Base-by-base conservation (phyloP, 2,113 vertebrate species). In the Lasiurus cinereus region DNA sequence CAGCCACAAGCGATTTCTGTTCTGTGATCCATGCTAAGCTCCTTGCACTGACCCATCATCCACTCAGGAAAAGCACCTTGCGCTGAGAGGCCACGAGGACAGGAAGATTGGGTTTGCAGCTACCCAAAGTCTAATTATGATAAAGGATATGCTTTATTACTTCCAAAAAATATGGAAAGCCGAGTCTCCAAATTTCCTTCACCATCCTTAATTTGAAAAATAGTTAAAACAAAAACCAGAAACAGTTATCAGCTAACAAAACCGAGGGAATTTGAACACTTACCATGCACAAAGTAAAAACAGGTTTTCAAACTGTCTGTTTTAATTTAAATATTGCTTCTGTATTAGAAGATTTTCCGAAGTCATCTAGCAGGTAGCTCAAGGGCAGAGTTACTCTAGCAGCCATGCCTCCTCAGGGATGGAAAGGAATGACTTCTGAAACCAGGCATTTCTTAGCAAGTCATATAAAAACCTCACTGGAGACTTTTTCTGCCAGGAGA, bases 401-500 rank as follows among this genome's bases (percentile, higher is more conserved):
- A 96, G 91, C 64, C 89, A 54, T 1, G 0, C 1, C 2, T 6
- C 83, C 78, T 43, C 64, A 9, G 67, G 94, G 91, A 96, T 36
- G 36, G 24, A 92, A 82, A 69, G 16, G 73, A 88, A 54, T 86
- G 96, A 22, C 64, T 95, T 86, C 62, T 69, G 84, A 82, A 97
- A 96, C 33, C 19, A 39, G 64, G 96, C 88, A 83, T 62, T 84
- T 97, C 94, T 96, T 97, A 74, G 91, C 79, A 97, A 97, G 94
- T 98, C 50, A 59, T 46, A 88, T 91, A 9, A 72, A 94, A 96
- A 69, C 93, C 64, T 97, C 80, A 94, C 87, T 90, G 95, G 79
- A 82, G 92, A 93, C 27, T 94, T 97, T 78, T 96, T 39, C 87
- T 97, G 94, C 96, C 88, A 93, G 95, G 39, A 96, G 94, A 95